Percentiles rank a stretch among this genome's conserved stretches.
Evolutionary conservation across 2,888 invertebrate species (phyloP).

Genomic region (Drosophila incognita): DNA sequence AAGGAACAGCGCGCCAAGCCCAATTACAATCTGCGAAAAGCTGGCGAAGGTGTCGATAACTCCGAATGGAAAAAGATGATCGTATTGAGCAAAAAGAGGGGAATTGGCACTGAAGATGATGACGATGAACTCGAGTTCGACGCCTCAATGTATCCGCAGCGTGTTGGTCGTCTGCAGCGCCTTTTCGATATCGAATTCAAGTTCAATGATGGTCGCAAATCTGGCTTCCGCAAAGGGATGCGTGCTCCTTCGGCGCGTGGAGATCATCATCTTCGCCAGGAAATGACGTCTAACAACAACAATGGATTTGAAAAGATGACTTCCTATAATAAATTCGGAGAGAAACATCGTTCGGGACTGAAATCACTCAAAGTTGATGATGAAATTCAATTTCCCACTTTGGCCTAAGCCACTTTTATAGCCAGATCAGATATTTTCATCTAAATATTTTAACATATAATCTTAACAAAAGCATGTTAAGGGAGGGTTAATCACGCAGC

Average conservation of each 20-base stretch:
- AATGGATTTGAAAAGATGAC: conserved; percentile 77
- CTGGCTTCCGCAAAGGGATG: conserved; percentile 88
- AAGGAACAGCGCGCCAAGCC: conserved; percentile 91
- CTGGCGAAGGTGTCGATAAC: conserved; percentile 96
- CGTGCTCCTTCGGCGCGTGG: conserved; percentile 84
- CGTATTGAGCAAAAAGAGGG: conserved; percentile 90
- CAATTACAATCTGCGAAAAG: conserved; percentile 95
- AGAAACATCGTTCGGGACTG: conserved; percentile 67
- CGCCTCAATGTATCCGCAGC: conserved; percentile 92
- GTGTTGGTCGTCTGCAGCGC: conserved; percentile 94
- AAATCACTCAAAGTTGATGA: conserved; percentile 95
- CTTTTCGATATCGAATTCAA: conserved; percentile 94
- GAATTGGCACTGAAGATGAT: conserved; percentile 87
- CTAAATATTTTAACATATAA: conserved; percentile 32
- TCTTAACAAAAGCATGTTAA: conserved; percentile 33
- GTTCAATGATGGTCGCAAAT: conserved; percentile 92
- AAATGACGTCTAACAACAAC: conserved; percentile 50
- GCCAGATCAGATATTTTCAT: conserved; percentile 8
- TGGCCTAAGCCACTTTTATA: conserved; percentile 88
- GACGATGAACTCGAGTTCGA: conserved; percentile 91
- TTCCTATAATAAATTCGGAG: conserved; percentile 58
- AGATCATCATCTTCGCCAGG: conserved; percentile 62
- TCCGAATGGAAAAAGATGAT: conserved; percentile 97
- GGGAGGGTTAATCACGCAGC: conserved; percentile 35
- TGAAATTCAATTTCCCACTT: conserved; percentile 97